A percentile compares a stretch with the other conserved stretches of the same genome.
Evolutionary conservation across 30 jellyfish, hydroid and myxozoan species (phyloP).

Genomic region (Cassiopea andromeda): DNA sequence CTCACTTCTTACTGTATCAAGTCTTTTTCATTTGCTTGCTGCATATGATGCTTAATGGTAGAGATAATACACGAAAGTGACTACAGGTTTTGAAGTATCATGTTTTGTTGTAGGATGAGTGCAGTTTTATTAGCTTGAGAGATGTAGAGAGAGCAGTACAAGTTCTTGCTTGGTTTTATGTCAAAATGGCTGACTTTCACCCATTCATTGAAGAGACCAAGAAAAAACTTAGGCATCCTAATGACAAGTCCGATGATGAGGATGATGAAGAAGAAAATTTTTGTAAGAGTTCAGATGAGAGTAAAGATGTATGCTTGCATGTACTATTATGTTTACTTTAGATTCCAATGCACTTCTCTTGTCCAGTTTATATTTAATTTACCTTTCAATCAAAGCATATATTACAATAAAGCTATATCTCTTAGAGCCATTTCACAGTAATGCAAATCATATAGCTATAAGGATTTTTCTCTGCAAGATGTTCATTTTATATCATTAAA

Average conservation of each 20-base stretch:
- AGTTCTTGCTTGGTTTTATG: slow-evolving; percentile 82
- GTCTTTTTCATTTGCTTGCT: no score
- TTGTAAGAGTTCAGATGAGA: neutral
- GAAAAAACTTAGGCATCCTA: neutral
- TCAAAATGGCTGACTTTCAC: slow-evolving; percentile 55
- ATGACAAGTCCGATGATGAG: neutral
- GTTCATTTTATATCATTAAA: no score
- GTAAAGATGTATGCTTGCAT: no score
- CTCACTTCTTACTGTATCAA: no score
- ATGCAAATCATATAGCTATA: no score
- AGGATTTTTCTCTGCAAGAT: no score
- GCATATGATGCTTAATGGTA: neutral
- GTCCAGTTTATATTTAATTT: no score
- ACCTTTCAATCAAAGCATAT: no score
- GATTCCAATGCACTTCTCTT: no score
- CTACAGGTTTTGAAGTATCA: neutral
- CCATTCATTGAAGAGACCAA: slow-evolving; percentile 28
- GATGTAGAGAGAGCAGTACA: slow-evolving; percentile 88
- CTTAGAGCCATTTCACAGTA: no score
- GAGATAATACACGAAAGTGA: neutral
- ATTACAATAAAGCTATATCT: no score
- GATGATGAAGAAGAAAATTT: neutral
- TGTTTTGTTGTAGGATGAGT: slow-evolving; percentile 58
- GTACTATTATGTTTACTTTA: no score
- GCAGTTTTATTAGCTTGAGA: slow-evolving; percentile 86